These are phyloP conservation scores for Rhabditoides inermis DNA, from an alignment of 2,888 invertebrate genomes.

Conservation along the genomic window DNA sequence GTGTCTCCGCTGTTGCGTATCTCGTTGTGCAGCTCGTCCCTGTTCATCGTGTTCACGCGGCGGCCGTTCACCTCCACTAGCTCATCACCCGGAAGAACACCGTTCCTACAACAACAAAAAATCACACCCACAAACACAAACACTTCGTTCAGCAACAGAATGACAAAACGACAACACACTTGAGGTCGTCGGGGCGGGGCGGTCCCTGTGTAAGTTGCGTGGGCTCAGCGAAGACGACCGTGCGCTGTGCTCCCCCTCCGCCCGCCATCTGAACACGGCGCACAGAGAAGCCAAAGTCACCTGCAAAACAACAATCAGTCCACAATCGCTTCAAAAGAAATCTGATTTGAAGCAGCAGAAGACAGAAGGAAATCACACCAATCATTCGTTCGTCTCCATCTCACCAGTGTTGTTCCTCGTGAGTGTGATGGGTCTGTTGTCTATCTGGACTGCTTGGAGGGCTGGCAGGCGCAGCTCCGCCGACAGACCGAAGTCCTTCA, in stretches of 20 bases:
- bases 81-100: slow-evolving; percentile 85
- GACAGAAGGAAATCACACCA: no score
- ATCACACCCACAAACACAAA: background rate
- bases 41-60: slow-evolving; percentile 74
- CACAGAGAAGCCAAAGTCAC: slow-evolving; percentile 40
- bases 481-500: no score
- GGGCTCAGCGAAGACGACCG: slow-evolving; percentile 39
- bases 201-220: slow-evolving; percentile 26
- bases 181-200: slow-evolving; percentile 35
- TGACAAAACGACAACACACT: slow-evolving; percentile 1
- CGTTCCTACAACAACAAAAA: slow-evolving; percentile 58
- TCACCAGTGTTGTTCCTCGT: no score
- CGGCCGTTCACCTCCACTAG: slow-evolving; percentile 79
- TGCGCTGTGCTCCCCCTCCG: slow-evolving; percentile 11
- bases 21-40: slow-evolving; percentile 72
- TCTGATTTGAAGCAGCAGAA: no score
- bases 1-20: slow-evolving; percentile 55
- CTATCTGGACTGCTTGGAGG: no score
- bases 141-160: background rate
- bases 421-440: no score
- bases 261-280: slow-evolving; percentile 29
- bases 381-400: no score
- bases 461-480: no score
- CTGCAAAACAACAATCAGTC: slow-evolving; percentile 4
- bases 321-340: no score